A percentile compares a stretch with the other conserved stretches of the same genome.
phyloP scores from a whole-genome alignment of 2,113 vertebrate species.

The Podocnemis expansa region DNA sequence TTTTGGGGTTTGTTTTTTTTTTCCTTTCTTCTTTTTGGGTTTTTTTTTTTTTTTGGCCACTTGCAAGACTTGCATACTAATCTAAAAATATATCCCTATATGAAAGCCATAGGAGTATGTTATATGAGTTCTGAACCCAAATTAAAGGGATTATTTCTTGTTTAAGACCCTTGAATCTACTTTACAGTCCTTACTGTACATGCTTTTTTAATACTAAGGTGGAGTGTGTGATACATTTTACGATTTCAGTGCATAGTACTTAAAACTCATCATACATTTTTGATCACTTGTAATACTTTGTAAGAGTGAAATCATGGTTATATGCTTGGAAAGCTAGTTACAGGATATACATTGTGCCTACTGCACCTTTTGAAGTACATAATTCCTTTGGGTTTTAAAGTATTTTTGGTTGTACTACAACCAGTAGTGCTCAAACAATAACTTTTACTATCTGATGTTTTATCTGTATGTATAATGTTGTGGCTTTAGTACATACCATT shows the following conservation, averaged over 20 bases:
- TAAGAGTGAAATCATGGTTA: slow-evolving; percentile 48
- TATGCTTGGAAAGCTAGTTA: slow-evolving; percentile 69
- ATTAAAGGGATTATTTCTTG: slow-evolving; percentile 16
- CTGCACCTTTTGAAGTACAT: slow-evolving; percentile 60
- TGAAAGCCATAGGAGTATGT: slow-evolving; percentile 70
- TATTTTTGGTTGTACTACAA: slow-evolving; percentile 61
- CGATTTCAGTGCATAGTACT: slow-evolving; percentile 45
- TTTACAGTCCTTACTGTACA: slow-evolving; percentile 37
- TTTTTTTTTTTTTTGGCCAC: neutral
- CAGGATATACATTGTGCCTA: slow-evolving; percentile 68
- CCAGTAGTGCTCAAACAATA: slow-evolving; percentile 52
- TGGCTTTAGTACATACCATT: slow-evolving; percentile 76
- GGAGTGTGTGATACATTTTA: slow-evolving; percentile 47
- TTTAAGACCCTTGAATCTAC: slow-evolving; percentile 7
- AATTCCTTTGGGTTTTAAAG: slow-evolving; percentile 62
- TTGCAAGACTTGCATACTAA: slow-evolving; percentile 28
- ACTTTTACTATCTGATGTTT: slow-evolving; percentile 75
- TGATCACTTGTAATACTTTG: slow-evolving; percentile 51
- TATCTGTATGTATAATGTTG: slow-evolving; percentile 71
- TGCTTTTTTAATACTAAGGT: slow-evolving; percentile 55
- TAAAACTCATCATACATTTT: slow-evolving; percentile 48
- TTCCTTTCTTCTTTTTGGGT: neutral
- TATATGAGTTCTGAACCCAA: slow-evolving; percentile 25
- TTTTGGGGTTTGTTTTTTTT: no score
- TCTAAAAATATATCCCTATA: slow-evolving; percentile 12